phyloP scores from a whole-genome alignment of 1,140 invertebrate species.

The Mercenaria mercenaria region DNA sequence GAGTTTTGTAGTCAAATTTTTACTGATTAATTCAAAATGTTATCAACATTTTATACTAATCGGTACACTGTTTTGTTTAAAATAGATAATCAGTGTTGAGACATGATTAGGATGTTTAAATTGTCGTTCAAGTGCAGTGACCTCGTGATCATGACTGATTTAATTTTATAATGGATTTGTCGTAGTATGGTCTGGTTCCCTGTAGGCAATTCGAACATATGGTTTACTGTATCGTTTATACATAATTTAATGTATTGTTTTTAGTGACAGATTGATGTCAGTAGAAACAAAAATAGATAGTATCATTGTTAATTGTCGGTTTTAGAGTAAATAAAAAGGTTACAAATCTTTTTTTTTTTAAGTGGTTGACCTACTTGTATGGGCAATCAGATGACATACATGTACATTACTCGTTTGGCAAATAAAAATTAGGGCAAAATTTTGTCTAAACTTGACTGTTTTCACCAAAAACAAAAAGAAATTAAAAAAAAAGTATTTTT shows the following conservation, averaged over 20 bases:
- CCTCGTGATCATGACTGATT: background rate
- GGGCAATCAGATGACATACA: too few relatives aligned
- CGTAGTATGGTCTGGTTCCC: background rate
- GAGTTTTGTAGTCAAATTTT: background rate
- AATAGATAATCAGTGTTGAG: background rate
- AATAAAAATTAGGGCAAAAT: too few relatives aligned
- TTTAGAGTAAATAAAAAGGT: too few relatives aligned
- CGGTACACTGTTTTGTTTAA: background rate
- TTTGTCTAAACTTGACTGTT: too few relatives aligned
- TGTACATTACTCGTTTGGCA: too few relatives aligned
- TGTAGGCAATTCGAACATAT: background rate
- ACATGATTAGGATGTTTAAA: background rate
- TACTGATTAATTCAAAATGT: background rate
- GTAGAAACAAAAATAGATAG: background rate
- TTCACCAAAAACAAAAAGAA: too few relatives aligned
- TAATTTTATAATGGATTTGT: background rate
- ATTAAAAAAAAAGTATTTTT: too few relatives aligned
- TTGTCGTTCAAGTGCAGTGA: background rate
- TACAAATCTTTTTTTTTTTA: too few relatives aligned
- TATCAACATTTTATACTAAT: background rate
- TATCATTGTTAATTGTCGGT: too few relatives aligned
- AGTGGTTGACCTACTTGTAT: too few relatives aligned
- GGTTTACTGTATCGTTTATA: background rate
- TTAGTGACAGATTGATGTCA: slow-evolving; percentile 5
- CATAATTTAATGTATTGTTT: slow-evolving; percentile 13